Evolutionary conservation across 2,113 vertebrate genomes (phyloP), one percentile per base, ranked within the genome.

Genomic region (Phodopus roborovskii): DNA sequence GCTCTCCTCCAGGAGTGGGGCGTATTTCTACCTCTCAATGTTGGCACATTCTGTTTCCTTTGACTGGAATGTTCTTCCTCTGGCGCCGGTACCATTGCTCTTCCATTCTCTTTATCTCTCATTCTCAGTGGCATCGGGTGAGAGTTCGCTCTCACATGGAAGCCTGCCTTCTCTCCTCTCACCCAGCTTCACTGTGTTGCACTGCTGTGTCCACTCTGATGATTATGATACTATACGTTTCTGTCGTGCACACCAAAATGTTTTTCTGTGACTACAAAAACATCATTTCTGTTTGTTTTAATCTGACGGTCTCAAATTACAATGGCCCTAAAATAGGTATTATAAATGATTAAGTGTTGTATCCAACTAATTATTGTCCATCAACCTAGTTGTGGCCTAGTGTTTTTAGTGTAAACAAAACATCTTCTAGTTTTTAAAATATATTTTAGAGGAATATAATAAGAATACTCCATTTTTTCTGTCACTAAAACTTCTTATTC

Each of bases 361-460:
- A 88, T 45, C 66, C 39, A 92, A 91, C 48, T 56, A 70, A 13
- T 62, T 95, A 92, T 30, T 73, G 17, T 74, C 45, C 82, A 75
- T 22, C 33, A 24, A 82, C 33, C 26, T 10, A 84, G 13, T 7
- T 89, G 20, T 91, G 81, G 24, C 5, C 8, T 20, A 53, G 0
- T 48, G 22, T 74, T 92, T 82, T 75, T 24, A 95, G 10, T 82
- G 0, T n/a, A 42, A 97, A 82, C 24, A 39, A 85, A 15, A 66
- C 73, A 50, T 77, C 36, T 28, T 17, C 26, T 87, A 71, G 8
- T 83, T 91, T 78, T 77, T 88, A n/a, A n/a, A 39, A 16, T 71
- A 91, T 26, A 48, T 71, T 68, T 73, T 39, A 90, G 50, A 88
- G 30, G 11, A 64, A 94, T 74, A 3, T 39, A 73, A 15, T 88